Percentiles rank a stretch among this genome's conserved stretches.
Evolutionary conservation across 64 coral and sea anemone genomes (phyloP).

Genomic region (Dendrophyllia cribrosa): DNA sequence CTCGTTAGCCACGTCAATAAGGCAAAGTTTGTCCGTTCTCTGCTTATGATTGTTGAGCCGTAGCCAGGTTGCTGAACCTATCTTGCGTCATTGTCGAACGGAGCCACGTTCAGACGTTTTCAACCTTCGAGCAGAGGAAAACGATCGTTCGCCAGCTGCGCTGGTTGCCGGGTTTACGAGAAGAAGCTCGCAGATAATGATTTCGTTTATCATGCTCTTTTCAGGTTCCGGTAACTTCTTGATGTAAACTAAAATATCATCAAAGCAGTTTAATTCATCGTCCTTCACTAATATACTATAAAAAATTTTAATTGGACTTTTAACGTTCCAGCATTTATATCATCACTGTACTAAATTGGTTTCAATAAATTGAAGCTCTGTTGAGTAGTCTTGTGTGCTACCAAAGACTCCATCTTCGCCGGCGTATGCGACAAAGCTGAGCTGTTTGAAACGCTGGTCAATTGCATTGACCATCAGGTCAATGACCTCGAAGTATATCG

Average conservation of each 20-base stretch:
- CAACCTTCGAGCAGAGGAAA: slow-evolving; percentile 78
- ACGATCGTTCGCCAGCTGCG: slow-evolving; percentile 62
- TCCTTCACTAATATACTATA: too few species aligned
- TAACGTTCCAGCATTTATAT: slow-evolving; percentile 5
- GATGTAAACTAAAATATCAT: too few species aligned
- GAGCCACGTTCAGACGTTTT: slow-evolving; percentile 72
- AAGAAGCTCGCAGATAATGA: slow-evolving; percentile 36
- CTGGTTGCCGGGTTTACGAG: slow-evolving; percentile 59
- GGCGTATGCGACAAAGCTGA: not conserved
- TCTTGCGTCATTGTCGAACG: slow-evolving; percentile 72
- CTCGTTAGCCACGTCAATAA: too few species aligned
- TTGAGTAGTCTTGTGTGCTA: slow-evolving; percentile 2
- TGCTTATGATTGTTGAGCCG: too few species aligned
- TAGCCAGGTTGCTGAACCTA: slow-evolving; percentile 66
- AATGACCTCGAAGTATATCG: slow-evolving; percentile 50
- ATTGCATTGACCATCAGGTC: slow-evolving; percentile 55
- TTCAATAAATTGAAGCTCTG: not conserved
- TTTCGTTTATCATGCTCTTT: too few species aligned
- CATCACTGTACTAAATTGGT: not conserved
- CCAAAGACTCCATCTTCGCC: slow-evolving; percentile 32
- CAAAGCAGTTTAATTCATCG: slow-evolving; percentile 30
- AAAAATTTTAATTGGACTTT: not conserved
- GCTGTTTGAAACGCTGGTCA: slow-evolving; percentile 23
- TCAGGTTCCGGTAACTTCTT: too few species aligned
- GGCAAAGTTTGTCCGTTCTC: too few species aligned